Evolutionary conservation across 2,888 invertebrate genomes (phyloP), one percentile per base, ranked within the genome.

Genomic region (Calephelis perditalis): DNA sequence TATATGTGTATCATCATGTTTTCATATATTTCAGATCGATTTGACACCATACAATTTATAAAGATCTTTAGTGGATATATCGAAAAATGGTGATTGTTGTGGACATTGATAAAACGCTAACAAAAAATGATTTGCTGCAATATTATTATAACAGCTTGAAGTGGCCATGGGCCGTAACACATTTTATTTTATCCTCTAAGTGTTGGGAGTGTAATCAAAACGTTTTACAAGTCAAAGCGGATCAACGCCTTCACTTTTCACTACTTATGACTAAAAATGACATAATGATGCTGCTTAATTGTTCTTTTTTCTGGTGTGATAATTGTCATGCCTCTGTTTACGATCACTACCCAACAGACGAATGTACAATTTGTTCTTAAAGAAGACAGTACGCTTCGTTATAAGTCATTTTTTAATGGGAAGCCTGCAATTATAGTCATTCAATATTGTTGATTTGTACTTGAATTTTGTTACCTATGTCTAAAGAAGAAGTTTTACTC

Each of bases 91-190:
- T 56, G 55, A 58, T 60, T 49, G 10, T 58, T 47, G 60, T 63
- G 56, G 60, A 63, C 58, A 63, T 63, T 37, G 58, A 63, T 58
- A 58, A 63, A 56, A 56, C 49, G 40, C 58, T 58, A 58, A 58
- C 58, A 40, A 63, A 58, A 49, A 47, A 60, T 44, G 63, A 63
- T 60, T 60, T 60, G 47, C 63, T 63, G 49, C 63, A 63, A 26
- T 60, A 63, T 60, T 60, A 58, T 60, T 60, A 60, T 57, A 56
- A 60, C 58, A 55, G 47, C 57, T 60, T 63, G 46, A 58, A 63
- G 55, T 60, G 63, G 63, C 60, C 60, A 46, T 63, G 63, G 63
- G 58, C 26, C 47, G 60, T 60, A 55, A 63, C 63, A 46, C 57
- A 59, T 59, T 62, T 62, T 55, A 56, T 62, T 58, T 15, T 63